Conservation (phyloP, 2,113 vertebrate genomes). For the Hippolais icterina region DNA sequence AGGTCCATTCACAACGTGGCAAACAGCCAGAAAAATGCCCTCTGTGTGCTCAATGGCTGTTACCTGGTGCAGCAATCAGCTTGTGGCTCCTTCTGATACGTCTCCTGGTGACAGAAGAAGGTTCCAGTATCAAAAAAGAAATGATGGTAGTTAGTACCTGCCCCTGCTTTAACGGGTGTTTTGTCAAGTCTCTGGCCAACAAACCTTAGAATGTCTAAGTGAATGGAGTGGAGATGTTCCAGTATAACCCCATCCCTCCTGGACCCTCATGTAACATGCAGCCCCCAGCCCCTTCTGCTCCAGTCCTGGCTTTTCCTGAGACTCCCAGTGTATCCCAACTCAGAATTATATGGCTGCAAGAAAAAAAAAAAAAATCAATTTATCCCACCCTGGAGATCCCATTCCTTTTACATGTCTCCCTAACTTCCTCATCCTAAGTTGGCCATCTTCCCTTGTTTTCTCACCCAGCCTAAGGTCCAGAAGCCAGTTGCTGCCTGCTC, state of each 20-base stretch:
- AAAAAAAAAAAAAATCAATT: background rate
- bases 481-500: background rate
- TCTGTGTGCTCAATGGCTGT: background rate
- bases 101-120: background rate
- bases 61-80: background rate
- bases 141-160: no score
- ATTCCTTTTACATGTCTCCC: background rate
- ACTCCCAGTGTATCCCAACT: background rate
- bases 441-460: background rate
- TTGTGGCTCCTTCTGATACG: rapidly evolving
- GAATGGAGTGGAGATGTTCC: background rate
- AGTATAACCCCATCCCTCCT: no score
- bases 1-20: rapidly evolving
- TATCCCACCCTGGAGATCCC: background rate
- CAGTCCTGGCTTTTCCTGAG: background rate
- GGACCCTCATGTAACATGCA: background rate
- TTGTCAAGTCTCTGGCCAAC: no score
- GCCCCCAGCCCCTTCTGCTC: background rate
- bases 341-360: background rate
- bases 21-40: background rate
- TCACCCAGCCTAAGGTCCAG: background rate
- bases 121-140: background rate
- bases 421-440: background rate
- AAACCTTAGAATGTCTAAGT: background rate
- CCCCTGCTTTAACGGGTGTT: rapidly evolving